phyloP scores from a whole-genome alignment of 2,888 invertebrate species.

The Pollenia labialis region DNA sequence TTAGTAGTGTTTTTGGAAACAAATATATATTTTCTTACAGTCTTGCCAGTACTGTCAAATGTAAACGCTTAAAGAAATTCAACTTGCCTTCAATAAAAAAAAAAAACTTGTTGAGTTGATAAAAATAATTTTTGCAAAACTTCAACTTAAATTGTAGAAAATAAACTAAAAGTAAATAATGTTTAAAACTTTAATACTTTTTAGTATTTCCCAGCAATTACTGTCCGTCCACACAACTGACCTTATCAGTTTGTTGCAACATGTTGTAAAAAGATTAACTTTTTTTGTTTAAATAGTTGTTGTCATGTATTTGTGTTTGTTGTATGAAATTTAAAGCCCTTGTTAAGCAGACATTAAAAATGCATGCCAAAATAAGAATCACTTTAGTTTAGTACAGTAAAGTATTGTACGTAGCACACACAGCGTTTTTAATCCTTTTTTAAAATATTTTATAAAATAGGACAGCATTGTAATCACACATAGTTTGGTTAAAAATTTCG shows the following conservation, averaged over 20 bases:
- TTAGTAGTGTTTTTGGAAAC: too few relatives aligned
- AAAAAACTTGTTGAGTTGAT: too few relatives aligned
- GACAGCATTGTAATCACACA: conserved; percentile 36
- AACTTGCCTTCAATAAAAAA: too few relatives aligned
- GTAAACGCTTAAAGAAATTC: too few relatives aligned
- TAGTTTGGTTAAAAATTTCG: conserved; percentile 19
- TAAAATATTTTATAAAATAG: conserved; percentile 43
- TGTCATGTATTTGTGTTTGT: conserved; percentile 27
- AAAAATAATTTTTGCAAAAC: too few relatives aligned
- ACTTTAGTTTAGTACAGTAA: not conserved
- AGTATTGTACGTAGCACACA: not conserved
- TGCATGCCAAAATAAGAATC: conserved; percentile 9
- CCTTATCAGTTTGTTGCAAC: conserved; percentile 3
- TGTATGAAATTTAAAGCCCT: conserved; percentile 27
- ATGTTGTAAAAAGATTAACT: conserved; percentile 20
- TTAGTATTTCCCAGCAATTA: not conserved
- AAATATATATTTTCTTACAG: too few relatives aligned
- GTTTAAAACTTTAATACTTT: not conserved
- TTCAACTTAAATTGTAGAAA: too few relatives aligned
- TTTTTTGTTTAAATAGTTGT: conserved; percentile 30
- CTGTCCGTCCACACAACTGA: not conserved
- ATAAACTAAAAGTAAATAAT: too few relatives aligned
- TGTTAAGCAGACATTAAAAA: conserved; percentile 39
- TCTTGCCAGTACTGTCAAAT: too few relatives aligned
- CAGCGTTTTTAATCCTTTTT: conserved; percentile 25